Conservation (phyloP, 2,113 vertebrate species). For the Zootoca vivipara region DNA sequence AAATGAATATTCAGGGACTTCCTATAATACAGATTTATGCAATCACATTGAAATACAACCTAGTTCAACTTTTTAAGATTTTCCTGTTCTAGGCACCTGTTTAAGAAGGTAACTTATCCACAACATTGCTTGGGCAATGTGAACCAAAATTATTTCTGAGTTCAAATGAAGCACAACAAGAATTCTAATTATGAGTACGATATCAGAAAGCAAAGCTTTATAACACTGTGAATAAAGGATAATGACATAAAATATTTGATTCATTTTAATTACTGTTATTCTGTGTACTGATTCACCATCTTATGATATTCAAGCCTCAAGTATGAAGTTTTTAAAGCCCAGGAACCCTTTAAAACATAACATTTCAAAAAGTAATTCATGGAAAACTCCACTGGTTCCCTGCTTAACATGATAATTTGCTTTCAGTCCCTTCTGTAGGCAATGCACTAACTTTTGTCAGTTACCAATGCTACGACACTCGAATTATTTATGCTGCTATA, state of each 20-base stretch:
- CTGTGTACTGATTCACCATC: neutral
- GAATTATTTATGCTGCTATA: neutral
- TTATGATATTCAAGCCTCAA: neutral
- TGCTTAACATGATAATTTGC: neutral
- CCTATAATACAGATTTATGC: slow-evolving; percentile 11
- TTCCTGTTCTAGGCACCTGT: neutral
- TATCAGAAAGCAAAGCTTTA: neutral
- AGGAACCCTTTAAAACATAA: neutral
- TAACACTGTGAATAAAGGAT: slow-evolving; percentile 15
- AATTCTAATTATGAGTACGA: neutral
- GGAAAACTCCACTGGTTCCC: neutral
- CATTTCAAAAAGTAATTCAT: neutral
- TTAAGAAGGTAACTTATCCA: slow-evolving; percentile 1
- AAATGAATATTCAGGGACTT: slow-evolving; percentile 1
- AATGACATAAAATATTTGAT: neutral
- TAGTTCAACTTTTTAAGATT: slow-evolving; percentile 10
- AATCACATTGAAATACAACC: slow-evolving; percentile 17
- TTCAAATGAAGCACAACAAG: neutral
- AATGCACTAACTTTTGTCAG: neutral
- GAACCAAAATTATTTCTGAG: slow-evolving; percentile 17
- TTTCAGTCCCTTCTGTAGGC: neutral
- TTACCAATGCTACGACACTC: neutral
- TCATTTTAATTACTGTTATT: neutral
- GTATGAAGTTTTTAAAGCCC: neutral
- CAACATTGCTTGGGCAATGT: neutral